Evolutionary conservation across 2,113 vertebrate species (phyloP).

Genomic region (Pao palembangensis): DNA sequence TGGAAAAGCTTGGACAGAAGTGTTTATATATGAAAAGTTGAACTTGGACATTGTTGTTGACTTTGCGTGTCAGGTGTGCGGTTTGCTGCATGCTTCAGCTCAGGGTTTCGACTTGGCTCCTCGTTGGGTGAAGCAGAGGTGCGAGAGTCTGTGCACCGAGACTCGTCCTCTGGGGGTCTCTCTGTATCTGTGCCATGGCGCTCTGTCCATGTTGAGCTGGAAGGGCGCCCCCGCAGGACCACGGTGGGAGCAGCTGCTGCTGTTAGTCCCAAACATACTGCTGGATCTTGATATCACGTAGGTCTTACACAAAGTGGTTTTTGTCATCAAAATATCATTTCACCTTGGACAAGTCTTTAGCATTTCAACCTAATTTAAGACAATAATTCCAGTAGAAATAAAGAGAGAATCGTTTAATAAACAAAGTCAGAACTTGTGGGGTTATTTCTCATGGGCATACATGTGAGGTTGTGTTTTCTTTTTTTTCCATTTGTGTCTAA

Average conservation of each 20-base stretch:
- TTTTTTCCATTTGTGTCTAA: neutral
- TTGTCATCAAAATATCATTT: too few species aligned
- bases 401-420: too few species aligned
- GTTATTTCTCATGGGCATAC: too few species aligned
- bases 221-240: constrained; percentile 69
- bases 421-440: too few species aligned
- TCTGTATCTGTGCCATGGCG: constrained; percentile 88
- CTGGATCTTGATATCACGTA: constrained; percentile 86
- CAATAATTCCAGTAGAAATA: too few species aligned
- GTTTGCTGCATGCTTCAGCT: constrained; percentile 70
- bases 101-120: constrained; percentile 56
- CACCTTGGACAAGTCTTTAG: too few species aligned
- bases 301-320: neutral
- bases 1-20: too few species aligned
- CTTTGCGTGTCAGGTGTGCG: constrained; percentile 74
- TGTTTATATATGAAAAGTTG: neutral
- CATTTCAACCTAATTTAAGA: too few species aligned
- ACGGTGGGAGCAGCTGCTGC: constrained; percentile 77
- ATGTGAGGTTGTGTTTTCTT: too few species aligned
- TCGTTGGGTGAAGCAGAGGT: constrained; percentile 76
- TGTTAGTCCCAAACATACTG: constrained; percentile 78
- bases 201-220: constrained; percentile 92
- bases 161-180: constrained; percentile 62
- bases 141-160: constrained; percentile 66
- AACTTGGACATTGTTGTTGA: neutral